Evolutionary conservation across 2,797 vertebrate species (phyloP).

Genomic region (Scolopax bukidnonensis): DNA sequence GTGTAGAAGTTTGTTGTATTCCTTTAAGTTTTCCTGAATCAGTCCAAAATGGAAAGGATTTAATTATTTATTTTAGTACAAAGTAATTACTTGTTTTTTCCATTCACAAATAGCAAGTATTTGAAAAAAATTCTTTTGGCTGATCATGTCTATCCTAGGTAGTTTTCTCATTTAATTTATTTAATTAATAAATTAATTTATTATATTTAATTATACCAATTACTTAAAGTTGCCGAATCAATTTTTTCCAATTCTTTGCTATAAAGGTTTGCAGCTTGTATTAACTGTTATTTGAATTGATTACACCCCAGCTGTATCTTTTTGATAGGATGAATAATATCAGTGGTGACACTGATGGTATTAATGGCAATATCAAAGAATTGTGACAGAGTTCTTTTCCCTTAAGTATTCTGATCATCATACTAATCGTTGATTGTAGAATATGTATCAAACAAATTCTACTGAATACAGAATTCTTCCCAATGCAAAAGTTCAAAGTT

Average conservation of each 20-base stretch:
- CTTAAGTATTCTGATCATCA: not conserved
- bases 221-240: not conserved
- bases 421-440: not conserved
- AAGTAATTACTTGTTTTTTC: not conserved
- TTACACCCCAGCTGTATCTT: not conserved
- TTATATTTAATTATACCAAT: not conserved
- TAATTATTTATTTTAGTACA: too few relatives aligned
- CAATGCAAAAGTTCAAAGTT: not conserved
- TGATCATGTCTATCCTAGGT: fast-evolving
- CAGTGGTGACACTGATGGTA: not conserved
- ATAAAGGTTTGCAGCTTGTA: not conserved
- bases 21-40: not conserved
- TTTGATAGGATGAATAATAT: not conserved
- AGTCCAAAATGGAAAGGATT: not conserved
- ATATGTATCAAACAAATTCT: not conserved
- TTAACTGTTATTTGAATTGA: not conserved
- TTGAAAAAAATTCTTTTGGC: not conserved
- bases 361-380: not conserved
- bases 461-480: not conserved
- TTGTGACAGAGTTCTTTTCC: not conserved
- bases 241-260: not conserved
- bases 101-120: not conserved
- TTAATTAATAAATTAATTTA: too few relatives aligned
- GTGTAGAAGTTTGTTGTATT: not conserved
- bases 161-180: not conserved